Conservation (phyloP, 2,113 vertebrate genomes). For the Perca fluviatilis region DNA sequence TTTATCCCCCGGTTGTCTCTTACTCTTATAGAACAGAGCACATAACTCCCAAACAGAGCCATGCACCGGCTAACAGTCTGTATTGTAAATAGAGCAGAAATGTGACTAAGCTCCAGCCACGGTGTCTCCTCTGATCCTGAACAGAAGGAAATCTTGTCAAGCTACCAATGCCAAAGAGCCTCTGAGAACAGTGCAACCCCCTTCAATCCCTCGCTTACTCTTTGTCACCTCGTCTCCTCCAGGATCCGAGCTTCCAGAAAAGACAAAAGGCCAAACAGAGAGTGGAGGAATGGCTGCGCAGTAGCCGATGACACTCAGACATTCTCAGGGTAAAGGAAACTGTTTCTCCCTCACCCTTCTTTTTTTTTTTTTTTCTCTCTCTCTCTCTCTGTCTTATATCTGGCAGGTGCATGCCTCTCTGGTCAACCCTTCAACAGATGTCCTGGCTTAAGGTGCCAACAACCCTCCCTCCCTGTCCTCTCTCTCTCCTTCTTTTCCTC, state of each 20-base stretch:
- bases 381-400: conserved; percentile 46
- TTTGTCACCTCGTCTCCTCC: conserved; percentile 47
- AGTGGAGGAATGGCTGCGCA: conserved; percentile 20
- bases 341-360: background rate
- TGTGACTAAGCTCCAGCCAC: conserved; percentile 53
- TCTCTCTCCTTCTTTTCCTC: conserved; percentile 22
- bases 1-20: conserved; percentile 69
- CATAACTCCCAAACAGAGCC: conserved; percentile 61
- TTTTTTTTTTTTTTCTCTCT: too few relatives aligned
- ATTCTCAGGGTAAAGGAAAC: conserved; percentile 54
- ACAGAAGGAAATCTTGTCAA: conserved; percentile 75
- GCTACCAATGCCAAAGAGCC: conserved; percentile 59
- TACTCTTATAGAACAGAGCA: conserved; percentile 59
- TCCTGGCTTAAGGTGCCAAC: conserved; percentile 44
- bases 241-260: conserved; percentile 44
- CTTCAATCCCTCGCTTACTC: conserved; percentile 27
- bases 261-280: conserved; percentile 54
- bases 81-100: conserved; percentile 76
- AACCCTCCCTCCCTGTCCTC: conserved; percentile 30
- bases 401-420: conserved; percentile 51
- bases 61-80: conserved; percentile 51
- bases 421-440: conserved; percentile 57
- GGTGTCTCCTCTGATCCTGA: conserved; percentile 74
- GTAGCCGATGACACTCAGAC: conserved; percentile 46
- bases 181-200: conserved; percentile 59